phyloP scores from a whole-genome alignment of 2,797 vertebrate species.

The Hephaestus fuliginosus region DNA sequence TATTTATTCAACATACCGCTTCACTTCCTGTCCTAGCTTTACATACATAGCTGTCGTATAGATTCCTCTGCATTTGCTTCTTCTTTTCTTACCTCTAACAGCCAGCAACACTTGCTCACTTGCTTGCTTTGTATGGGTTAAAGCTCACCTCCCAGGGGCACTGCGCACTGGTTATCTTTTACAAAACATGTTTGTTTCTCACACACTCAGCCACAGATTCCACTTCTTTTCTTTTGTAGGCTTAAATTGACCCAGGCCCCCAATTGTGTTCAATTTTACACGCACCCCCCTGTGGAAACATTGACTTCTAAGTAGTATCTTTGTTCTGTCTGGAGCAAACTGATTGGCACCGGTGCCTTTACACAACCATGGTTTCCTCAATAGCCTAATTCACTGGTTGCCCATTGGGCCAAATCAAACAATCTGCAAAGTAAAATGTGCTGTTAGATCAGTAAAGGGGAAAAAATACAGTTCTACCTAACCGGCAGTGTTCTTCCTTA shows the following conservation, averaged over 20 bases:
- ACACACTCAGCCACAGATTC: constrained; percentile 1
- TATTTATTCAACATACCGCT: neutral
- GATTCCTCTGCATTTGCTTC: neutral
- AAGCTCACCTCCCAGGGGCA: neutral
- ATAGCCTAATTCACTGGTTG: constrained; percentile 9
- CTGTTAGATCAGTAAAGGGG: neutral
- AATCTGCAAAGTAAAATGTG: neutral
- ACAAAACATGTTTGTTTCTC: constrained; percentile 26
- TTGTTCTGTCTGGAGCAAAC: constrained; percentile 31
- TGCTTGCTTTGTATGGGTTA: constrained; percentile 2
- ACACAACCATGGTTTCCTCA: constrained; percentile 4
- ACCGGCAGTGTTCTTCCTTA: neutral
- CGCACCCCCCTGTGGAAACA: neutral
- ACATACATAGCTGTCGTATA: neutral
- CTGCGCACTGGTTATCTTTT: neutral
- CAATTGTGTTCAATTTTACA: constrained; percentile 38
- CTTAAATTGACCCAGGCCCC: constrained; percentile 16
- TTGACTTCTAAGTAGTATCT: constrained; percentile 1
- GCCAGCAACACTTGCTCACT: neutral
- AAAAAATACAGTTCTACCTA: neutral
- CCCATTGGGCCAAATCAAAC: constrained; percentile 20
- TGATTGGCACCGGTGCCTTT: constrained; percentile 21
- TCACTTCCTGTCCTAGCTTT: neutral
- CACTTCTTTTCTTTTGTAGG: constrained; percentile 9
- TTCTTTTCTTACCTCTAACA: neutral